Conservation (phyloP, 2,797 vertebrate genomes). For the Cossypha heuglini region DNA sequence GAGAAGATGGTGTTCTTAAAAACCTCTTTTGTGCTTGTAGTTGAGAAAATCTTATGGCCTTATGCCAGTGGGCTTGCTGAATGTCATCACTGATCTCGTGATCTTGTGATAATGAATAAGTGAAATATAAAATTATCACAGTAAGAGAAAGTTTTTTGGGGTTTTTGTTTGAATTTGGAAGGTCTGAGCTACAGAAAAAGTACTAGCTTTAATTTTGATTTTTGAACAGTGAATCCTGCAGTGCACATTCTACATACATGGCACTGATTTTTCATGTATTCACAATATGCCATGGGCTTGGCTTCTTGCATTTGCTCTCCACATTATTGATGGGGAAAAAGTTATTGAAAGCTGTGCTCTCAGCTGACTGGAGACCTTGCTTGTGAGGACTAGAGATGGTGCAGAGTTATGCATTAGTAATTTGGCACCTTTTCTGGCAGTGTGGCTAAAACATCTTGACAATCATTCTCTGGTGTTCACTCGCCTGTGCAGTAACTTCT, state of each 20-base stretch:
- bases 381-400: background rate
- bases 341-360: background rate
- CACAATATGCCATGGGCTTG: background rate
- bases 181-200: background rate
- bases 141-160: background rate
- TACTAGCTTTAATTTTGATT: background rate
- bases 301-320: background rate
- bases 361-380: background rate
- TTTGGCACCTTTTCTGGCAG: background rate
- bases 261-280: background rate
- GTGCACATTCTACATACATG: background rate
- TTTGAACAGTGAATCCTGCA: background rate
- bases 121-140: background rate
- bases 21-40: background rate
- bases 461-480: background rate
- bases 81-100: background rate
- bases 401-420: background rate
- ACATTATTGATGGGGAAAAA: background rate
- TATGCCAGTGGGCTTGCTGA: background rate
- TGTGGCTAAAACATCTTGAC: background rate
- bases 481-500: background rate
- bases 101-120: background rate
- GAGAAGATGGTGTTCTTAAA: background rate
- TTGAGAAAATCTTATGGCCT: background rate
- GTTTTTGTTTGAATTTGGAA: background rate